Conservation (phyloP, 2,113 vertebrate genomes). For the Meles meles region DNA sequence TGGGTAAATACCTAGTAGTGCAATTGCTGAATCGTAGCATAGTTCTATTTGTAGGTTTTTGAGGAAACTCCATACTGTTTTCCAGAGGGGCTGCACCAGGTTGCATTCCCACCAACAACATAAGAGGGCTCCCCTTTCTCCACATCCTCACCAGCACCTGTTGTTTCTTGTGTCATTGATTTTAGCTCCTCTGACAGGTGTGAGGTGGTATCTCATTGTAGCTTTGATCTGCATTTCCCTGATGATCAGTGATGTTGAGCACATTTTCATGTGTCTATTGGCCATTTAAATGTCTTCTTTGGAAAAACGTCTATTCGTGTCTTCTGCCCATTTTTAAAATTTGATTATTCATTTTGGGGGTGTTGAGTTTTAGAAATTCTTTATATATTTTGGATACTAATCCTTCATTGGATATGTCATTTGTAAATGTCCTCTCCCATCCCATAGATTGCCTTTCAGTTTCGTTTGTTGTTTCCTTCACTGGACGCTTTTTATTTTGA, state of each 20-base stretch:
- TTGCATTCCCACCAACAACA: too few relatives aligned
- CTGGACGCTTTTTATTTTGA: neutral
- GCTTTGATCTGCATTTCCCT: neutral
- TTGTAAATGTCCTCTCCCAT: neutral
- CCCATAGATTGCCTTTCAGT: neutral
- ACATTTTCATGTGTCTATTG: too few relatives aligned
- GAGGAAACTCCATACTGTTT: too few relatives aligned
- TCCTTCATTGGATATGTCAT: neutral
- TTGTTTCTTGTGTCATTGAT: neutral
- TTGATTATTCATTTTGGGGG: too few relatives aligned
- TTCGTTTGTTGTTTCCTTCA: neutral
- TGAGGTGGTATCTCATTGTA: neutral
- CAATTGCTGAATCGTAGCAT: neutral
- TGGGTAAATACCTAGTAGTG: neutral
- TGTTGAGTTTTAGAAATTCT: neutral
- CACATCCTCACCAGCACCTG: neutral
- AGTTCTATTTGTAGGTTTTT: too few relatives aligned
- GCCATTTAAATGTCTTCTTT: too few relatives aligned
- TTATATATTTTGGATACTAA: neutral
- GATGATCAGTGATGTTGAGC: neutral
- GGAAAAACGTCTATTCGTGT: too few relatives aligned
- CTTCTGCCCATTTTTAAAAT: too few relatives aligned
- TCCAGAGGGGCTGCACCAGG: too few relatives aligned
- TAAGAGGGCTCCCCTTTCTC: neutral
- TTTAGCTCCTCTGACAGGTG: neutral